Evolutionary conservation across 2,888 invertebrate genomes (phyloP), one percentile per base, ranked within the genome.

Genomic region (Kuschelorhynchus macadamiae): DNA sequence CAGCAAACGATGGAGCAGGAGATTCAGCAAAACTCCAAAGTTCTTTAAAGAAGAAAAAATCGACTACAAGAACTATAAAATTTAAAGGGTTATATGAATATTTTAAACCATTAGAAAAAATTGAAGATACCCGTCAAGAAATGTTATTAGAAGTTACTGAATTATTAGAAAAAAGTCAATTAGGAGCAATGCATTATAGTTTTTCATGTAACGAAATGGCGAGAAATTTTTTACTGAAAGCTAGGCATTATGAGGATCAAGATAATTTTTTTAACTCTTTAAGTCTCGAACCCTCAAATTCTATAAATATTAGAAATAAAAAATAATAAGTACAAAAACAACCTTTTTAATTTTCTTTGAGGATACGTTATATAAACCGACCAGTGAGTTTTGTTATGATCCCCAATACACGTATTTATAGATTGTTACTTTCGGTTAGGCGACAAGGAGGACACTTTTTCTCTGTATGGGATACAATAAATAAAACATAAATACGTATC

Each of bases 201-300:
- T 84, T 85, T 71, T 75, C 76, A 1, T 76, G 75, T 14, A 84
- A 86, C 71, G 83, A 85, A 30, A 71, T 84, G 33, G 85, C 85
- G 0, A 80, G 80, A 72, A 85, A 85, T 70, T 87, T 85, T 77
- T 77, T 87, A 18, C 74, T 87, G 17, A 87, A 87, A 74, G 84
- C 86, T 11, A 79, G 86, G 47, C 87, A 87, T 74, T 80, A 81
- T 44, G 87, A 87, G 69, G 86, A 87, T 44, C 78, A 78, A 57
- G 85, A 86, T 67, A 87, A 86, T 74, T 87, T 86, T 77, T 80
- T 80, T 67, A 78, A 80, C 70, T 87, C 86, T 20, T 77, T 86
- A 71, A 80, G 81, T 72, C 70, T 82, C 70, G 82, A 83, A 75
- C 72, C 78, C 42, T 72, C 75, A 16, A 36, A 41, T 4, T 46